Base-by-base conservation (phyloP, 2,113 vertebrate species). In the Perognathus longimembris region DNA sequence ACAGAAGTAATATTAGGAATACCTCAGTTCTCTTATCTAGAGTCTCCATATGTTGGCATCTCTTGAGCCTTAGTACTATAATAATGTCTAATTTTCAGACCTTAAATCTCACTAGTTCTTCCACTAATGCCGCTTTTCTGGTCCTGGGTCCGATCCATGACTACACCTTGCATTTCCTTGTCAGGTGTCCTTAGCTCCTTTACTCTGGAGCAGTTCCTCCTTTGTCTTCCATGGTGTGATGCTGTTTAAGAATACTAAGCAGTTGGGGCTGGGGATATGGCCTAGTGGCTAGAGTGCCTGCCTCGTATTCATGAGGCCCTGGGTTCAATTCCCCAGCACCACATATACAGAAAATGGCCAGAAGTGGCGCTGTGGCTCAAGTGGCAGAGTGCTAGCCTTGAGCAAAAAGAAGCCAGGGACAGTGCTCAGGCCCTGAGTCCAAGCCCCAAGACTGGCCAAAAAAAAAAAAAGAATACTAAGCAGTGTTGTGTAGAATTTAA, bases 41-140 rank as follows among this genome's bases (percentile, higher is more conserved):
- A 78, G 75, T 94, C n/a, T 86, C 63, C 34, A 61, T 64, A 42
- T 94, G 24, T 83, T 85, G 88, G 20, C 76, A 82, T 89, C 17
- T 82, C 84, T 63, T 1, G 69, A 73, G 70, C 7, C 32, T 85
- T 6, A 42, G 59, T 59, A 36, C 26, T 88, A 24, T 64, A 77
- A 70, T 76, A 30, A 14, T 54, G 5, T 78, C n/a, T 88, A 21
- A 59, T 50, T 20, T 86, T 34, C 15, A 77, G 18, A n/a, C 4
- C 6, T 63, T 36, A 15, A 45, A 38, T 40, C 30, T 85, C 79
- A 67, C 20, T 22, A 8, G 12, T 36, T 12, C 4, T 84, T 80
- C 34, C n/a, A 73, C 0, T 3, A 32, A 64, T 54, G 42, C 28
- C 30, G 61, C 14, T 64, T 78, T 77, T 63, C 38, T 64, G 54